Evolutionary conservation across 2,113 vertebrate species (phyloP).

Genomic region (Dolichallabes microphthalmus): DNA sequence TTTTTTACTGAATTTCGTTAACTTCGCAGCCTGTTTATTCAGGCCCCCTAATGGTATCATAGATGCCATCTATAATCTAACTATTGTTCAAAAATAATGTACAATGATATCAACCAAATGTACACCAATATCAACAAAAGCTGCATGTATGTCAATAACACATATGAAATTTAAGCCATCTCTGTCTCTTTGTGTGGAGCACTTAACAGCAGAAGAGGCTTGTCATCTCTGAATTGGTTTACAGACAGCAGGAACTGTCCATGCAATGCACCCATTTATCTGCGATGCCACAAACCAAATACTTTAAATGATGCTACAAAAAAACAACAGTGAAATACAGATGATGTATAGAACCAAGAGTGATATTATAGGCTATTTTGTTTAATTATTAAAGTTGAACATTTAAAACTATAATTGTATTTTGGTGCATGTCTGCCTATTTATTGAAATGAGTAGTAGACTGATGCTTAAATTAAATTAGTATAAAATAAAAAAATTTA

Average conservation of each 20-base stretch:
- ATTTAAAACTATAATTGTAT: no score
- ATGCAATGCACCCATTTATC: neutral
- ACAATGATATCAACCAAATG: no score
- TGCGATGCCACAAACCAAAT: neutral
- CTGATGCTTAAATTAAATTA: no score
- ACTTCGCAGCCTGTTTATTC: neutral
- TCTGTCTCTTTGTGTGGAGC: neutral
- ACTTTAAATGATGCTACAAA: neutral
- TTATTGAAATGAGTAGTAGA: no score
- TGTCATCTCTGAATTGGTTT: neutral
- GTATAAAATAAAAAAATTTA: no score
- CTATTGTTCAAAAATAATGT: no score
- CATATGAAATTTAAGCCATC: neutral
- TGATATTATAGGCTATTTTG: neutral
- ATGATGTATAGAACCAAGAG: neutral
- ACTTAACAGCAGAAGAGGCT: neutral
- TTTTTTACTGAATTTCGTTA: neutral
- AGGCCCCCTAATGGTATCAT: neutral
- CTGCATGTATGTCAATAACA: neutral
- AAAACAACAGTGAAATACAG: neutral
- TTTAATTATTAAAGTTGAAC: no score
- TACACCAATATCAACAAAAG: neutral
- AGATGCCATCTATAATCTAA: neutral
- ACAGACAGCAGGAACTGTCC: neutral
- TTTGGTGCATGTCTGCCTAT: no score